Conservation (phyloP, 2,888 invertebrate species). For the Pheosia gnoma region DNA sequence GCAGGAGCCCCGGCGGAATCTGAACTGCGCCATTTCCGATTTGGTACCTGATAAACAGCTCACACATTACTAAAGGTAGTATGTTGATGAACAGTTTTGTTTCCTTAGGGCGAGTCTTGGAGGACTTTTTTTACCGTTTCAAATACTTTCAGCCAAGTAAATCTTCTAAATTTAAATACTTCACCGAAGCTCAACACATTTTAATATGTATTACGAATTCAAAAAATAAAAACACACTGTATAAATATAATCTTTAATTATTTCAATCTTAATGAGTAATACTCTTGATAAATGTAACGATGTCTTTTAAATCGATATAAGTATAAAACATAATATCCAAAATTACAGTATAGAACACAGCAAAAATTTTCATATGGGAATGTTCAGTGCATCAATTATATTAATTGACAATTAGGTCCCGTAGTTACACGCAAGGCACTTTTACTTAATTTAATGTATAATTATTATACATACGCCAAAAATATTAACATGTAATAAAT, state of each 20-base stretch:
- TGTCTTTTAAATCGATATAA: conserved; percentile 62
- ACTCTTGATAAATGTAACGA: conserved; percentile 76
- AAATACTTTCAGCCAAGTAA: too few relatives aligned
- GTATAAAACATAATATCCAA: conserved; percentile 61
- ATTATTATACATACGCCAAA: conserved; percentile 34
- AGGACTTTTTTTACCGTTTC: too few relatives aligned
- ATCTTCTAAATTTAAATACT: too few relatives aligned
- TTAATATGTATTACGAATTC: too few relatives aligned
- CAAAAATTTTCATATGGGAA: conserved; percentile 69
- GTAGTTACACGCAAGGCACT: conserved; percentile 70
- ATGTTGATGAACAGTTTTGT: not conserved
- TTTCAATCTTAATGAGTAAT: conserved; percentile 72
- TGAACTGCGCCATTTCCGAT: conserved; percentile 48
- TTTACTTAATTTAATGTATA: conserved; percentile 44
- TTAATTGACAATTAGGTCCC: conserved; percentile 71
- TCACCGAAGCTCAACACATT: too few relatives aligned
- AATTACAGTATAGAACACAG: conserved; percentile 61
- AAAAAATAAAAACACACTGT: conserved; percentile 27
- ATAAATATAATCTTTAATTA: conserved; percentile 73
- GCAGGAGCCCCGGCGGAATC: conserved; percentile 47
- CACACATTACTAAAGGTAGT: conserved; percentile 1
- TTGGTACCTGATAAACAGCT: conserved; percentile 42
- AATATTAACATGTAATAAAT: conserved; percentile 56
- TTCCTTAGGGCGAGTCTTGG: too few relatives aligned
- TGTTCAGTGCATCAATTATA: conserved; percentile 74